A percentile compares a stretch with the other conserved stretches of the same genome.
phyloP scores from a whole-genome alignment of 1,140 invertebrate species.

The Tribolium castaneum region DNA sequence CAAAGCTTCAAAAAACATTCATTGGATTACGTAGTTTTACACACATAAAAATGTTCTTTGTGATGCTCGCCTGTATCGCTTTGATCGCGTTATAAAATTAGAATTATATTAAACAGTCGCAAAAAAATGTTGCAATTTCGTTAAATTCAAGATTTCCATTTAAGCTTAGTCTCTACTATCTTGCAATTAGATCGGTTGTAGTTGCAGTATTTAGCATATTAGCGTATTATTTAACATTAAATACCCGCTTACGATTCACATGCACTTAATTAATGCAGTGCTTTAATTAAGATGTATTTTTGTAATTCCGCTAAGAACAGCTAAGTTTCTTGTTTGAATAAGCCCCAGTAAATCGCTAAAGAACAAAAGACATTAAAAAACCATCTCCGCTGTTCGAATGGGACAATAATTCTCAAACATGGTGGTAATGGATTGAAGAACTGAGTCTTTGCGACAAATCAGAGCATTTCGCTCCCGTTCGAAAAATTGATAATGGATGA shows the following conservation, averaged over 20 bases:
- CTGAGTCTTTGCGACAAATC: not conserved
- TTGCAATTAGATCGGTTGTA: not conserved
- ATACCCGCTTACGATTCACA: not conserved
- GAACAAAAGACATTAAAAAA: not conserved
- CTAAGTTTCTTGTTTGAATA: no score
- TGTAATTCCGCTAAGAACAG: no score
- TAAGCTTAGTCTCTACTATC: not conserved
- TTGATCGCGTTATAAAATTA: slow-evolving; percentile 3
- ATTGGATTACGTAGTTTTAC: not conserved
- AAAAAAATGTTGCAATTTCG: not conserved
- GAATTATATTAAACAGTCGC: not conserved
- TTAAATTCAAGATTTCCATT: not conserved
- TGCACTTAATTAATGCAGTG: not conserved
- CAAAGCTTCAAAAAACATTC: slow-evolving; percentile 10
- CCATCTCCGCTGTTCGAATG: not conserved
- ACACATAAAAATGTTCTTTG: not conserved
- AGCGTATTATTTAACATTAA: not conserved
- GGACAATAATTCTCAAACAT: not conserved
- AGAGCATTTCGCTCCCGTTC: not conserved
- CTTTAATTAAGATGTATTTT: no score
- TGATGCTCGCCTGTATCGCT: not conserved
- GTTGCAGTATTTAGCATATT: not conserved
- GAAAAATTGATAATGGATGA: not conserved
- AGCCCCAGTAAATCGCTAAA: not conserved
- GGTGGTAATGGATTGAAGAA: not conserved